A percentile compares a stretch with the other conserved stretches of the same genome.
Conservation (phyloP, 2,888 invertebrate genomes). For the Caenorhabditis drosophilae region DNA sequence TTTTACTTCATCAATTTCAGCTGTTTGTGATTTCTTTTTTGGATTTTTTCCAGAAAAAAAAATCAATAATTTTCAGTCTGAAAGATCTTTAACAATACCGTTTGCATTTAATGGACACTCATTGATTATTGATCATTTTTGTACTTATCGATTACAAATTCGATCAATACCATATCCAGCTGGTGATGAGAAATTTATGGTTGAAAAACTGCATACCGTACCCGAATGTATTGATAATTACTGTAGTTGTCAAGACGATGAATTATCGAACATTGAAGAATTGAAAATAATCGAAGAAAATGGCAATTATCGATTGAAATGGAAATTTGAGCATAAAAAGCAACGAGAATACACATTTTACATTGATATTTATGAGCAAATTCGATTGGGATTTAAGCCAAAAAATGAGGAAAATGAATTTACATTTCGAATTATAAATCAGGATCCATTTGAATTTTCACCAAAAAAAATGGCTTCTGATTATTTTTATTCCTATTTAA, state of each 20-base stretch:
- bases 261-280: slow-evolving; percentile 10
- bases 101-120: slow-evolving; percentile 33
- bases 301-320: slow-evolving; percentile 13
- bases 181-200: slow-evolving; percentile 38
- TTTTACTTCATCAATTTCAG: slow-evolving; percentile 44
- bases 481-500: slow-evolving; percentile 4
- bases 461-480: not conserved
- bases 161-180: slow-evolving; percentile 58
- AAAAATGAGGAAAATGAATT: slow-evolving; percentile 3
- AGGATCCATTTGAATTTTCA: slow-evolving; percentile 17
- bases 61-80: slow-evolving; percentile 26
- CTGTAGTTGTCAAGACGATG: slow-evolving; percentile 47
- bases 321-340: slow-evolving; percentile 14
- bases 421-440: slow-evolving; percentile 26
- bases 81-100: slow-evolving; percentile 46
- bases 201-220: slow-evolving; percentile 40
- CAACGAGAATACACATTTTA: slow-evolving; percentile 20
- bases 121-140: slow-evolving; percentile 43
- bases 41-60: not conserved
- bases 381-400: not conserved
- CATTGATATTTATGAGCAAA: slow-evolving; percentile 34
- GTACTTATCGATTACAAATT: slow-evolving; percentile 47
- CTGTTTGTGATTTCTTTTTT: not conserved
- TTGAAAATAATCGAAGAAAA: slow-evolving; percentile 5
- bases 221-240: slow-evolving; percentile 54